A percentile compares a stretch with the other conserved stretches of the same genome.
phyloP scores from a whole-genome alignment of 2,888 invertebrate species.

The Caenorhabditis sp. region DNA sequence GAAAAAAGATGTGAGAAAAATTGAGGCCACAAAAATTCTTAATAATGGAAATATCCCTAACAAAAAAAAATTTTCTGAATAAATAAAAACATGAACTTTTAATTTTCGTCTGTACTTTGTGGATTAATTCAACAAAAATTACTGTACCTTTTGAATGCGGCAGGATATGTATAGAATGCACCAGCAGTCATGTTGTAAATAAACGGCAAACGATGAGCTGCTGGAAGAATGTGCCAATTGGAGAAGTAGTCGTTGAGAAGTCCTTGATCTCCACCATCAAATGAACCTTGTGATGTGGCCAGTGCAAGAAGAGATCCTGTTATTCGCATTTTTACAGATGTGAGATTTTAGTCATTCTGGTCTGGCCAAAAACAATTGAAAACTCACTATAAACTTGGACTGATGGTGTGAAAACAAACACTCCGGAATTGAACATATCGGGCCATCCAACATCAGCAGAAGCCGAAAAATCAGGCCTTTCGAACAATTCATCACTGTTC shows the following conservation, averaged over 20 bases:
- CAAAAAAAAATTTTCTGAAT: no score
- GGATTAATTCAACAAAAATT: no score
- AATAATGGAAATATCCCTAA: no score
- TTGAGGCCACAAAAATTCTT: no score
- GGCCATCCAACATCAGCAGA: slow-evolving; percentile 70
- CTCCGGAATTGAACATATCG: slow-evolving; percentile 84
- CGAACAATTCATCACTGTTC: slow-evolving; percentile 95
- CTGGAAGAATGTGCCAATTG: slow-evolving; percentile 91
- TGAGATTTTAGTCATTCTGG: no score
- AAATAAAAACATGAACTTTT: no score
- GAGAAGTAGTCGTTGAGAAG: slow-evolving; percentile 91
- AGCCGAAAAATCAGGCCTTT: slow-evolving; percentile 77
- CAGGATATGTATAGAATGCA: slow-evolving; percentile 93
- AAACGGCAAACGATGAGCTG: slow-evolving; percentile 89
- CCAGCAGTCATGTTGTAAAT: slow-evolving; percentile 96
- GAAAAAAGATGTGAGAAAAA: no score
- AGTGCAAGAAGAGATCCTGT: slow-evolving; percentile 80
- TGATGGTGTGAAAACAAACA: slow-evolving; percentile 91
- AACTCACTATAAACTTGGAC: slow-evolving; percentile 80
- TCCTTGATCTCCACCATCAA: slow-evolving; percentile 85
- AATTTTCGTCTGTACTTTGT: no score
- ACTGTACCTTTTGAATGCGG: slow-evolving; percentile 89
- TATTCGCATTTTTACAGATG: no score
- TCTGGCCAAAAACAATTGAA: no score
- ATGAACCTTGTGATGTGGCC: slow-evolving; percentile 87